Base-by-base conservation (phyloP, 2,113 vertebrate species). In the Hirundichthys speculiger region DNA sequence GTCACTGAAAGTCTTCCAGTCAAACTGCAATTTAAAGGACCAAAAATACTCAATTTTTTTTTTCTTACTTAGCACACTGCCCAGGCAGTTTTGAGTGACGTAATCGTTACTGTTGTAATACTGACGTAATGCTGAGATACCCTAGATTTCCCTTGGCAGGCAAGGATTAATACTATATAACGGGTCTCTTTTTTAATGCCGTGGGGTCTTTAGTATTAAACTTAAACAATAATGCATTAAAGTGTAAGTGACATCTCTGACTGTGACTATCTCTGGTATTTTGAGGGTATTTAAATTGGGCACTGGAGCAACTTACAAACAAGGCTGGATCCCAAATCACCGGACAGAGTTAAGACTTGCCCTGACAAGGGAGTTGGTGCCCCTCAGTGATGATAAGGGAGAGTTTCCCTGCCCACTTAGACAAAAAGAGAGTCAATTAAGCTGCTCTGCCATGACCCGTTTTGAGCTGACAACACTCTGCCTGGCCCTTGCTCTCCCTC, bases 361-460 rank as follows among this genome's bases (percentile, higher is more conserved):
- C 13, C 22, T 34, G 74, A 75, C 74, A 67, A 64, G 70, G 47
- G 51, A 83, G 62, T 55, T 68, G 51, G 25, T 62, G 64, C 55
- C 64, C 73, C 55, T 75, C 59, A 45, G 73, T 73, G 64, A 75
- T 74, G 77, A 88, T 82, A 59, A 45, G 71, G 78, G 73, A 72
- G 67, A 70, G 72, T 77, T 79, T 69, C 27, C 69, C n/a, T 64
- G 73, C 82, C 69, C 75, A 73, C 73, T 74, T 78, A 79, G 83
- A 83, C 22, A 79, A 83, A 79, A 84, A 83, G 76, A 80, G 81
- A 90, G 86, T 81, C 88, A 92, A 88, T 73, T 91, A 90, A 87
- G 84, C 70, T 48, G 70, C 82, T 83, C 85, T 70, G 71, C 84
- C 71, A 49, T 88, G 88, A 88, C 88, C 83, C 40, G 73, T 80